Conservation (phyloP, 2,888 invertebrate species). For the Myopa tessellatipennis region DNA sequence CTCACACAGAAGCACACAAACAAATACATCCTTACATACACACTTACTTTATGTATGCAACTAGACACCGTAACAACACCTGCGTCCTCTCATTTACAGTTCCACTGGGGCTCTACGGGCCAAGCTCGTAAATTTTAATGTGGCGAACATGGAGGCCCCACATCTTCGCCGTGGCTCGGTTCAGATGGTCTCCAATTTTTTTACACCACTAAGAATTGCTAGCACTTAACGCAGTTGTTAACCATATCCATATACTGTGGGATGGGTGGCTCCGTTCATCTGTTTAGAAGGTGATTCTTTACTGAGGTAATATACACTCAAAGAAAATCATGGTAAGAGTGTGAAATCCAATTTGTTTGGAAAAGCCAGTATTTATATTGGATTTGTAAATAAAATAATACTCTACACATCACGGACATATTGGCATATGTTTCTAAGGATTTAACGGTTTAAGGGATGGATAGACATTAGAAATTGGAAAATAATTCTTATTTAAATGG, state of each 20-base stretch:
- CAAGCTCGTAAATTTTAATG: not conserved
- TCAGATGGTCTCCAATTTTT: slow-evolving; percentile 18
- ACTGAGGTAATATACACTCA: not conserved
- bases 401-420: too few species aligned
- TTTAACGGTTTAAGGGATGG: too few species aligned
- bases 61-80: slow-evolving; percentile 52
- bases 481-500: too few species aligned
- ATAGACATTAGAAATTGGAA: too few species aligned
- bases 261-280: not conserved
- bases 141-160: slow-evolving; percentile 27
- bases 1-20: slow-evolving; percentile 52
- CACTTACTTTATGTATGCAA: not conserved
- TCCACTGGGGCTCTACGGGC: not conserved
- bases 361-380: too few species aligned
- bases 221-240: slow-evolving; percentile 45
- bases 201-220: slow-evolving; percentile 6
- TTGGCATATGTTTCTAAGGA: too few species aligned
- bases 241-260: slow-evolving; percentile 9
- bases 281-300: not conserved
- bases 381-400: too few species aligned
- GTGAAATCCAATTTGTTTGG: too few species aligned
- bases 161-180: slow-evolving; percentile 35
- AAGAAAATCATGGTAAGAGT: not conserved
- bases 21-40: slow-evolving; percentile 53
- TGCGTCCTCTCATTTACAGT: slow-evolving; percentile 57